Base-by-base conservation (phyloP, 2,888 invertebrate species). In the Drosophila eohydei region DNA sequence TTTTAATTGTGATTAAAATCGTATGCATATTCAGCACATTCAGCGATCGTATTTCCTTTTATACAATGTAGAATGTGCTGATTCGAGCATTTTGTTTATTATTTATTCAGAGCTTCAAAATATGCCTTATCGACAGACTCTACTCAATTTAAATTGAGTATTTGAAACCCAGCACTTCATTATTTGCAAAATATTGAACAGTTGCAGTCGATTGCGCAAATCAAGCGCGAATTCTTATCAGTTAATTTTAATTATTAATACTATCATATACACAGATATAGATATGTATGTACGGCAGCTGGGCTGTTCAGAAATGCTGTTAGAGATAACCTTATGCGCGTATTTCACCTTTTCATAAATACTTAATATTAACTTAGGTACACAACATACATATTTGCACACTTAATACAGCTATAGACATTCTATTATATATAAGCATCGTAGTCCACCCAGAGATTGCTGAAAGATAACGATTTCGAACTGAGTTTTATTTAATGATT, bases 371-470 rank as follows among this genome's bases (percentile, higher is more conserved):
- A 16, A 32, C 5, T 14, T 16, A 50, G 5, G 11, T 3, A 41
- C 3, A 41, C 16, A 16, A 5, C 11, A 43, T 43, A 11, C 2
- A 21, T 12, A 21, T 12, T 9, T 40, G 6, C 2, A 40, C 1
- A 7, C 4, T 7, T 7, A 1, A 7, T 32, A 11, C 11, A 8
- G 32, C 16, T 16, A 11, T 11, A 11, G 16, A 7, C 16, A 3
- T 9, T 36, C 32, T 34, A 8, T 30, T 55, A 61, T n/a, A 58
- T 26, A 8, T 58, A 74, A 7, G n/a, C 43, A 55, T 73, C 44
- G 7, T 26, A 12, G 57, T 75, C 16, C 12, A 51, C 0, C 76
- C 79, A 78, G 14, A 76, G 64, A 40, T 74, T 78, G 12, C 76
- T 76, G 61, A 64, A 76, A 78, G 36, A 40, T 7, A 9, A 9